A percentile compares a stretch with the other conserved stretches of the same genome.
phyloP scores from a whole-genome alignment of 2,888 invertebrate genomes.

The Cataglyphis livida region DNA sequence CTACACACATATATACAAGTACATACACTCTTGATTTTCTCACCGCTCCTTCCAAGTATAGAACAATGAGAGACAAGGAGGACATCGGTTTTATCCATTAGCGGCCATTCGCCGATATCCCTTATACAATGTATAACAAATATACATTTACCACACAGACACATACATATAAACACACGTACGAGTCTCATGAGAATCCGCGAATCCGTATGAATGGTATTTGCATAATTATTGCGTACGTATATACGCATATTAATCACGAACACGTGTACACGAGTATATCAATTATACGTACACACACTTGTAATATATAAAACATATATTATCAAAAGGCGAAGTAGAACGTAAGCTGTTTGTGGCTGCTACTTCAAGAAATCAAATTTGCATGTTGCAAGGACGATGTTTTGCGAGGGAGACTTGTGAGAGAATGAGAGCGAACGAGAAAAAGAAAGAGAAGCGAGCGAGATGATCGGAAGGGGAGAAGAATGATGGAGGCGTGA shows the following conservation, averaged over 20 bases:
- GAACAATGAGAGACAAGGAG: conserved; percentile 14
- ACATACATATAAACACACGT: conserved; percentile 8
- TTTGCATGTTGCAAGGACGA: conserved; percentile 77
- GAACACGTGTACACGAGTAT: conserved; percentile 63
- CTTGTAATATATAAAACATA: conserved; percentile 54
- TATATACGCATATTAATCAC: conserved; percentile 68
- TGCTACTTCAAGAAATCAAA: conserved; percentile 81
- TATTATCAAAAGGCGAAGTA: conserved; percentile 76
- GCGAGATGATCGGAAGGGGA: conserved; percentile 10
- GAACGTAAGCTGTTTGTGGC: conserved; percentile 75
- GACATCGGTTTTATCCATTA: conserved; percentile 19
- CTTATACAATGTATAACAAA: neutral
- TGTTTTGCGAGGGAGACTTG: conserved; percentile 7
- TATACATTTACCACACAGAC: neutral
- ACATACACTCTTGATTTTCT: conserved; percentile 36
- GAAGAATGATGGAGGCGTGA: conserved; percentile 50
- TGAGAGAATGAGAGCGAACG: conserved; percentile 7
- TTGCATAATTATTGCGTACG: conserved; percentile 72
- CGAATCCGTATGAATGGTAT: conserved; percentile 70
- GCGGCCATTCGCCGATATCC: conserved; percentile 25
- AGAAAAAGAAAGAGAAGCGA: conserved; percentile 37
- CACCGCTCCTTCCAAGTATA: conserved; percentile 54
- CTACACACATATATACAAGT: conserved; percentile 14
- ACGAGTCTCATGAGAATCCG: conserved; percentile 23
- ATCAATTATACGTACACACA: conserved; percentile 56